These are phyloP conservation scores for Melieria picta DNA, from an alignment of 2,888 invertebrate genomes.

Conservation along the genomic window DNA sequence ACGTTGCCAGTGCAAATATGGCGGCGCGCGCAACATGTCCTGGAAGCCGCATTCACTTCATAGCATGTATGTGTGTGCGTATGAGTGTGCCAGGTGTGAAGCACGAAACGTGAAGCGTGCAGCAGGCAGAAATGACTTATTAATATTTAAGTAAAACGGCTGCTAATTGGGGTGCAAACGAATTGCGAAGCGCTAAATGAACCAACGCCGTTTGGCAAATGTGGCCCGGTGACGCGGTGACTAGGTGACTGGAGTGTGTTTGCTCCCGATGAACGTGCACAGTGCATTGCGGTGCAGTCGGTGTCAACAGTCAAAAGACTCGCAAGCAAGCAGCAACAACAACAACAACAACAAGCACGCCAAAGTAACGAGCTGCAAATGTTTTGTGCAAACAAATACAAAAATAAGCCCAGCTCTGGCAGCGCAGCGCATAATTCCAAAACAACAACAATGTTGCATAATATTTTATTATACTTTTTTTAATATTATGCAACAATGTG, in stretches of 20 bases:
- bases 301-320: background rate
- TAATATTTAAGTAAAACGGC: slow-evolving; percentile 23
- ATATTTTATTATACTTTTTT: too few species aligned
- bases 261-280: background rate
- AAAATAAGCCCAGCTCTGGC: background rate
- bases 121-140: background rate
- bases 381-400: background rate
- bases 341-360: background rate
- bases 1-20: too few species aligned
- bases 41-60: too few species aligned
- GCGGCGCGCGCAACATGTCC: too few species aligned
- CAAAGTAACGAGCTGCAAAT: background rate
- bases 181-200: background rate
- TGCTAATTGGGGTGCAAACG: slow-evolving; percentile 28
- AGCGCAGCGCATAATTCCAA: background rate
- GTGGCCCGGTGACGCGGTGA: background rate
- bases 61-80: background rate
- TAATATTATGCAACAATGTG: too few species aligned
- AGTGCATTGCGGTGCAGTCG: background rate
- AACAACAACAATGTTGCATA: too few species aligned
- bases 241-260: background rate
- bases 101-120: background rate
- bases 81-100: background rate
- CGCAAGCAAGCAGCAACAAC: background rate
- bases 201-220: background rate